phyloP scores from a whole-genome alignment of 2,797 vertebrate genomes.

The Taenioides sp. region DNA sequence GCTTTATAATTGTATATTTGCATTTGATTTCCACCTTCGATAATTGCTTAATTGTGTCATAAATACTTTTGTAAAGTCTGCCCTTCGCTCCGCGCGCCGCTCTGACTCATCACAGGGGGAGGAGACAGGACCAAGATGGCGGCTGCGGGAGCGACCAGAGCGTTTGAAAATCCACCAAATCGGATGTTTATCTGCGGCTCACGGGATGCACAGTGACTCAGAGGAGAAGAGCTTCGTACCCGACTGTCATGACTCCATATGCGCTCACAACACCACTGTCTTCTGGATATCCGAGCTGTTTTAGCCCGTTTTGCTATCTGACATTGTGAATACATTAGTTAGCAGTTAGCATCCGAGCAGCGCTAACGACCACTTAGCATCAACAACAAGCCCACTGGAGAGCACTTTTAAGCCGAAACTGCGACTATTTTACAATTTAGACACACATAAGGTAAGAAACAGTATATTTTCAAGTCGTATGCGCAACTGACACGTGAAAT shows the following conservation, averaged over 20 bases:
- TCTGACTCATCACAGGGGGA: constrained; percentile 65
- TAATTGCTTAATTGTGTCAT: too few relatives aligned
- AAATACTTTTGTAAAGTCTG: too few relatives aligned
- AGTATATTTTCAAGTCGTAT: accelerated
- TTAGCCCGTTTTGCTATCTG: constrained; percentile 37
- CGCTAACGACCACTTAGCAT: constrained; percentile 45
- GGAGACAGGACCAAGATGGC: constrained; percentile 80
- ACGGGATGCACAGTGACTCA: constrained; percentile 53
- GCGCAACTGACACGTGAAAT: too few relatives aligned
- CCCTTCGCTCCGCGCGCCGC: neutral
- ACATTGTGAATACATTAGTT: constrained; percentile 65
- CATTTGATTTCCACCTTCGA: too few relatives aligned
- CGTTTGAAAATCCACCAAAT: constrained; percentile 54
- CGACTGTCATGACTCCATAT: constrained; percentile 20
- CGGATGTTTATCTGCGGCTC: constrained; percentile 59
- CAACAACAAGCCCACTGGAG: constrained; percentile 46
- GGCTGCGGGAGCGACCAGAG: constrained; percentile 60
- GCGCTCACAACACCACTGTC: constrained; percentile 1
- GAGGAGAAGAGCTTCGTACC: constrained; percentile 35
- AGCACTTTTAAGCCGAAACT: constrained; percentile 34
- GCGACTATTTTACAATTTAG: constrained; percentile 17
- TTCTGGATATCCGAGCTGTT: neutral
- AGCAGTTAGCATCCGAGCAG: constrained; percentile 49
- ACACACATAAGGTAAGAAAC: constrained; percentile 52
- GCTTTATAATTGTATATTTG: too few relatives aligned